A percentile compares a stretch with the other conserved stretches of the same genome.
Evolutionary conservation across 2,113 vertebrate genomes (phyloP).

Genomic region (Terrapene triunguis): DNA sequence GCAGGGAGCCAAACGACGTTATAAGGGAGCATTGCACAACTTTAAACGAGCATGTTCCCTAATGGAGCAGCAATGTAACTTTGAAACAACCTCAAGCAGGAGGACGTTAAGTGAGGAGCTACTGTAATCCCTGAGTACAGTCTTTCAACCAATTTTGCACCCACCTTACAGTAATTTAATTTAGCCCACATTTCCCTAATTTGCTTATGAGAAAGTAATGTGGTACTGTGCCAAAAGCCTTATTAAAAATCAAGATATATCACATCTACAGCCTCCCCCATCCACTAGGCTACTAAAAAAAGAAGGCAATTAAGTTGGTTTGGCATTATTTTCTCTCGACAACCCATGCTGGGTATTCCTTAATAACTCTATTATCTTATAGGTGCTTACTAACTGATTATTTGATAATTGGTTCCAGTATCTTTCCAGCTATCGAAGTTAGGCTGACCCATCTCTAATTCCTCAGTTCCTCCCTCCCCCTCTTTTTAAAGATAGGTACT

Average conservation of each 20-base stretch:
- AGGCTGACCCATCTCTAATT: not conserved
- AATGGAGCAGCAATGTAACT: no score
- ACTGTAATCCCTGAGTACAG: not conserved
- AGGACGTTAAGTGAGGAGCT: no score
- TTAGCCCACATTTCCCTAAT: not conserved
- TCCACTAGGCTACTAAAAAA: not conserved
- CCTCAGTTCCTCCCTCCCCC: no score
- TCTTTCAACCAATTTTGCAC: not conserved
- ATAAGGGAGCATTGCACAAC: no score
- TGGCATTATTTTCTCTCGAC: not conserved
- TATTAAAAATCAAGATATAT: not conserved
- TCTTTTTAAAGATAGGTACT: not conserved
- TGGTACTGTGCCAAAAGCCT: not conserved
- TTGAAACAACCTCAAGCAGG: no score
- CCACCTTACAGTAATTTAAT: not conserved
- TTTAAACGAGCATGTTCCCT: no score
- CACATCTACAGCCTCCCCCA: not conserved
- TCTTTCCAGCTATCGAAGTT: not conserved
- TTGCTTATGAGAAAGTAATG: not conserved
- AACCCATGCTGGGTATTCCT: not conserved
- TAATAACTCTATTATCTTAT: not conserved
- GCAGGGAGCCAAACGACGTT: no score
- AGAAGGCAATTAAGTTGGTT: not conserved
- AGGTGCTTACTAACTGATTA: not conserved
- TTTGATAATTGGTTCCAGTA: not conserved